Percentiles rank a stretch among this genome's conserved stretches.
phyloP scores from a whole-genome alignment of 2,888 invertebrate genomes.

The Urechis unicinctus region DNA sequence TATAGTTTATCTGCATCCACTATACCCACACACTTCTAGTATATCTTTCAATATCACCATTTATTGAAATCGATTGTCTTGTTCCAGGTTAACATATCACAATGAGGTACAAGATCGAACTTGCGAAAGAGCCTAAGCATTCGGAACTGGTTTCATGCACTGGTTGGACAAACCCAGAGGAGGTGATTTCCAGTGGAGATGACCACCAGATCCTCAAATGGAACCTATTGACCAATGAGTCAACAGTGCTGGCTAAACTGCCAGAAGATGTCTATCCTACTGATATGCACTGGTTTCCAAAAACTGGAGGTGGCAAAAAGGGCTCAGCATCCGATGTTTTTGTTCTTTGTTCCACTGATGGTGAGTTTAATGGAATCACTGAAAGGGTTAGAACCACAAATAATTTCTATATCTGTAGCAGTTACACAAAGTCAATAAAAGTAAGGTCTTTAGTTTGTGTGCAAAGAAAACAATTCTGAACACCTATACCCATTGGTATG shows the following conservation, averaged over 20 bases:
- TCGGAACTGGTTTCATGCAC: constrained; percentile 79
- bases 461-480: too few species aligned
- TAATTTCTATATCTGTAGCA: too few species aligned
- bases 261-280: constrained; percentile 80
- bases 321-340: constrained; percentile 67
- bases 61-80: too few species aligned
- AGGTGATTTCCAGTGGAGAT: constrained; percentile 90
- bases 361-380: too few species aligned
- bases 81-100: too few species aligned
- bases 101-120: constrained; percentile 1
- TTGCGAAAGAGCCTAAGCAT: constrained; percentile 37
- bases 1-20: too few species aligned
- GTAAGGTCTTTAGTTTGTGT: too few species aligned
- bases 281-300: constrained; percentile 81
- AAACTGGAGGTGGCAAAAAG: constrained; percentile 51
- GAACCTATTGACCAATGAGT: constrained; percentile 74
- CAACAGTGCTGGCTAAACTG: constrained; percentile 64
- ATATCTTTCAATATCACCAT: too few species aligned
- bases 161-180: constrained; percentile 89
- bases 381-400: too few species aligned
- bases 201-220: constrained; percentile 83
- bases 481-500: too few species aligned
- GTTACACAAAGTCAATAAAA: too few species aligned
- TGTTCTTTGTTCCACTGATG: constrained; percentile 80
- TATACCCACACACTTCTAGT: too few species aligned